These are phyloP conservation scores for Ellobius talpinus DNA, from an alignment of 2,113 vertebrate species.

Conservation along the genomic window DNA sequence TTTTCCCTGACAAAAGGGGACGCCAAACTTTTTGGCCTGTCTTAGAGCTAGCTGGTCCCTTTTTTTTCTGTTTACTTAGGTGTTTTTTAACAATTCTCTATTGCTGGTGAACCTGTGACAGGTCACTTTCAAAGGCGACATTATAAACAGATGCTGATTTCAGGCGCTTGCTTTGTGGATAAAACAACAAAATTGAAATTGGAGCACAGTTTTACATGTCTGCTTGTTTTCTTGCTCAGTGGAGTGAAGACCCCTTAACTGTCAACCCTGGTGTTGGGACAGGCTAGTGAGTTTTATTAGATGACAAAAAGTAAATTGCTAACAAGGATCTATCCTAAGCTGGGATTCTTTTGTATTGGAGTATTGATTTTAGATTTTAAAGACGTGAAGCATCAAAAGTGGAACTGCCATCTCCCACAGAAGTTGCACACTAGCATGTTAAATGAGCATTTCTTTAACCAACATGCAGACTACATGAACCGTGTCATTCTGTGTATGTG, in stretches of 20 bases:
- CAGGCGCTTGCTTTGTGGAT: not conserved
- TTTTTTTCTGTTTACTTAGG: constrained; percentile 32
- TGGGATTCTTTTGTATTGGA: constrained; percentile 42
- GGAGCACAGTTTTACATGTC: not conserved
- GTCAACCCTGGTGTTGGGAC: constrained; percentile 57
- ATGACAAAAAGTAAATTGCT: constrained; percentile 18
- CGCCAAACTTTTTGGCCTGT: not conserved
- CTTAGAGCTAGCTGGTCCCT: not conserved
- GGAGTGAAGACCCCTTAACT: constrained; percentile 48
- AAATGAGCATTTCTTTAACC: constrained; percentile 49
- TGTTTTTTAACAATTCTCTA: constrained; percentile 47
- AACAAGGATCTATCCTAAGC: constrained; percentile 15
- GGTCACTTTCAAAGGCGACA: constrained; percentile 49
- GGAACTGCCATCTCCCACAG: constrained; percentile 7
- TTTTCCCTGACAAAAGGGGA: not conserved
- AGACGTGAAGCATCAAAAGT: constrained; percentile 24
- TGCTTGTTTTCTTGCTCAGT: constrained; percentile 30
- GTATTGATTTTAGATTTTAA: constrained; percentile 64
- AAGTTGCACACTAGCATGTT: not conserved
- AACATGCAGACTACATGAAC: not conserved
- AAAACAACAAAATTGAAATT: constrained; percentile 57
- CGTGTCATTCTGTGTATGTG: not conserved
- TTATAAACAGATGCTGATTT: constrained; percentile 54
- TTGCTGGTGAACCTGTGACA: not conserved
- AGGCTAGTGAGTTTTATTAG: constrained; percentile 45